phyloP scores from a whole-genome alignment of 2,797 vertebrate genomes.

The Avahi laniger region DNA sequence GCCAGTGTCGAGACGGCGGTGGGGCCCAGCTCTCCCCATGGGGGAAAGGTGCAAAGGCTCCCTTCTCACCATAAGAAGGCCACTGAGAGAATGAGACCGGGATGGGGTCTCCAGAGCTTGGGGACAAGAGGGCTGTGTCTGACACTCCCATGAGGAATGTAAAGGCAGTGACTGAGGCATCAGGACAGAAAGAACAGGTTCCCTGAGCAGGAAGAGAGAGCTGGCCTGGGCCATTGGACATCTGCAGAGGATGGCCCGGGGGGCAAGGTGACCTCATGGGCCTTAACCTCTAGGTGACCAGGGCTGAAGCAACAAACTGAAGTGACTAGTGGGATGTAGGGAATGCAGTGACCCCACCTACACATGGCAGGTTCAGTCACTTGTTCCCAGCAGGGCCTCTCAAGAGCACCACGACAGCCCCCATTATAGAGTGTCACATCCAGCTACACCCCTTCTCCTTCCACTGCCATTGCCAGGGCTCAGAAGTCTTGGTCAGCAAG shows the following conservation, averaged over 20 bases:
- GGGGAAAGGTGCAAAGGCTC: accelerated
- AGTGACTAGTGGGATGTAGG: background rate
- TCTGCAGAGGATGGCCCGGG: background rate
- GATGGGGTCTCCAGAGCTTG: background rate
- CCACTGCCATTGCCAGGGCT: background rate
- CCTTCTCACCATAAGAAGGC: background rate
- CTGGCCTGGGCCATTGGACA: background rate
- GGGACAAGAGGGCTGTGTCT: background rate
- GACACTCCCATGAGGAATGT: background rate
- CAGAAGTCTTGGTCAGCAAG: background rate
- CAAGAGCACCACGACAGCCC: background rate
- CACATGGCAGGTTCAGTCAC: background rate
- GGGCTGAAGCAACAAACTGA: background rate
- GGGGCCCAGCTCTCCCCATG: background rate
- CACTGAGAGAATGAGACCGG: background rate
- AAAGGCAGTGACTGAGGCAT: background rate
- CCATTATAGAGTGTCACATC: background rate
- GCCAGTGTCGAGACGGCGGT: too few relatives aligned
- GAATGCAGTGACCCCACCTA: background rate
- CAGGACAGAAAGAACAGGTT: background rate
- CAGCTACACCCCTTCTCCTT: background rate
- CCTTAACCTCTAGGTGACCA: background rate
- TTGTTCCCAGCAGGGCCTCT: background rate
- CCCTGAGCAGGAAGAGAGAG: background rate
- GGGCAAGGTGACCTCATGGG: background rate